A percentile compares a stretch with the other conserved stretches of the same genome.
These are phyloP conservation scores for Geothlypis trichas DNA, from an alignment of 2,113 vertebrate species.

Conservation along the genomic window DNA sequence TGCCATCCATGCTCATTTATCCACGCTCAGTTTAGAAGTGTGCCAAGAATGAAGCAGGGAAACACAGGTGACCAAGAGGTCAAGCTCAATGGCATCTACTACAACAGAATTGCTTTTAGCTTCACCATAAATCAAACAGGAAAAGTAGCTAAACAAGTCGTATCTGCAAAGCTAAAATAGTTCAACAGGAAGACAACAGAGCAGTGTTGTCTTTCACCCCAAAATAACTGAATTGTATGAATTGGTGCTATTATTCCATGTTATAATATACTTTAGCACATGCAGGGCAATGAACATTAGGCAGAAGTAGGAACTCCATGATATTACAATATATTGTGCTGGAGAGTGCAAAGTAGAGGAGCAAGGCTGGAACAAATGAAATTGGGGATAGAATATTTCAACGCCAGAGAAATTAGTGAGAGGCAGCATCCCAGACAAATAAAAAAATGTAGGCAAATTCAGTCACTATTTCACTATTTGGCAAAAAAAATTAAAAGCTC, in stretches of 20 bases:
- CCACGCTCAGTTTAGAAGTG: background rate
- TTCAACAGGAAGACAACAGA: background rate
- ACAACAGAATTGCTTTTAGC: background rate
- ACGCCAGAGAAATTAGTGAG: background rate
- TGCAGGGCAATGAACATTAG: background rate
- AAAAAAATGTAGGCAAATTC: background rate
- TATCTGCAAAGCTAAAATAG: background rate
- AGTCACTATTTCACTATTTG: background rate
- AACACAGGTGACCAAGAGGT: background rate
- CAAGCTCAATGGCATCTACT: background rate
- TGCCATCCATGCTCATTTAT: background rate
- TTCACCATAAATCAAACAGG: background rate
- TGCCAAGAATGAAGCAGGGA: background rate
- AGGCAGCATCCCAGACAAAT: background rate
- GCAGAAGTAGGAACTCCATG: background rate
- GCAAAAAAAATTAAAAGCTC: background rate
- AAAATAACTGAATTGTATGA: background rate
- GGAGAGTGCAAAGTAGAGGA: background rate
- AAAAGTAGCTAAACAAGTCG: background rate
- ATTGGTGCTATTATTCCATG: background rate
- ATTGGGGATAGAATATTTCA: background rate
- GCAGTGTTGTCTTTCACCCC: slow-evolving; percentile 9
- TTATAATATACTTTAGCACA: background rate
- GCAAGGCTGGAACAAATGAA: background rate
- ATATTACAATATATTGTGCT: background rate